phyloP scores from a whole-genome alignment of 2,888 invertebrate genomes.

The Phaedon cochleariae region DNA sequence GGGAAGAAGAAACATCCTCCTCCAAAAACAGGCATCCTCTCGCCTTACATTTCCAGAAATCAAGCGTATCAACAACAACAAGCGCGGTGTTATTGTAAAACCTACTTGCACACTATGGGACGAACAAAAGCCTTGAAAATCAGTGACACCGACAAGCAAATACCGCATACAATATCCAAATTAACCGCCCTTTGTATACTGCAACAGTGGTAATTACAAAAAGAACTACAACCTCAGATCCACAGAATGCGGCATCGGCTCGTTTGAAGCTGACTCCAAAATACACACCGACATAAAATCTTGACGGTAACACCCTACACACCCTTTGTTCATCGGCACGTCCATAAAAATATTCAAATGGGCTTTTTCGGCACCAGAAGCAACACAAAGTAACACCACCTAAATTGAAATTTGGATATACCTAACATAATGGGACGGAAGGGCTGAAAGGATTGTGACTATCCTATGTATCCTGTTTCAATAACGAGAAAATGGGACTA shows the following conservation, averaged over 20 bases:
- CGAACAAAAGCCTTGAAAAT: neutral
- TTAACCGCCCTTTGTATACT: neutral
- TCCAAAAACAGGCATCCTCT: too few species aligned
- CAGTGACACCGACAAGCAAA: neutral
- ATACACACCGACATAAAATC: neutral
- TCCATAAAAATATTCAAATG: constrained; percentile 17
- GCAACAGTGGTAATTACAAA: neutral
- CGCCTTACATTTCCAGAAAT: too few species aligned
- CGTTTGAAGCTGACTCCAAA: neutral
- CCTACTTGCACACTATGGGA: neutral
- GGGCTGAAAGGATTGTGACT: neutral
- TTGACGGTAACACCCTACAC: constrained; percentile 9
- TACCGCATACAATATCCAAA: neutral
- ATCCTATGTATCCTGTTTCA: neutral
- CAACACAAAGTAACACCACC: neutral
- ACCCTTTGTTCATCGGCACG: constrained; percentile 30
- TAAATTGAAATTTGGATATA: neutral
- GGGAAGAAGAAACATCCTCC: too few species aligned
- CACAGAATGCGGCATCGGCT: neutral
- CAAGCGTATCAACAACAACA: too few species aligned
- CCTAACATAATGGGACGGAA: neutral
- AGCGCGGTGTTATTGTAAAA: neutral
- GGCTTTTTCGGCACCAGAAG: neutral
- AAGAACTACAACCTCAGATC: neutral
- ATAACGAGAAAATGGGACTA: neutral